Percentiles rank a stretch among this genome's conserved stretches.
Conservation (phyloP, 2,797 vertebrate species). For the Enteromius unitaeniatus region DNA sequence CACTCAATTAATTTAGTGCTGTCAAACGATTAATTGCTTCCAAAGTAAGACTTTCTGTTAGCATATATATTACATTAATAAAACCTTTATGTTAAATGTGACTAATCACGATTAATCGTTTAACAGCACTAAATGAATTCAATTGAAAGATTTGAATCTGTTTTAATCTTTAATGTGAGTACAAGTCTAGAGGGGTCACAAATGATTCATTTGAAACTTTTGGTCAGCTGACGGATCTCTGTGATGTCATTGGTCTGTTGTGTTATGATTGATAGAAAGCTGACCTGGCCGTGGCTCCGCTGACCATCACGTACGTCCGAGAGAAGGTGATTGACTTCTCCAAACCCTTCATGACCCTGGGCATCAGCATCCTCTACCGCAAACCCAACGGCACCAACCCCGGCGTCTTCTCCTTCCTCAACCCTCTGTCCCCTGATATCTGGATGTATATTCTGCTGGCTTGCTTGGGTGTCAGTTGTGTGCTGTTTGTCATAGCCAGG, state of each 20-base stretch:
- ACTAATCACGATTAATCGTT: too few species aligned
- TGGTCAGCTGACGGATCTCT: background rate
- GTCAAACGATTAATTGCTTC: too few species aligned
- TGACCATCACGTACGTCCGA: slow-evolving; percentile 88
- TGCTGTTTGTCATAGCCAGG: slow-evolving; percentile 91
- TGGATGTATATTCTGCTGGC: slow-evolving; percentile 99
- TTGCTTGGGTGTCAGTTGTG: slow-evolving; percentile 99
- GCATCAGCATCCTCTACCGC: slow-evolving; percentile 93
- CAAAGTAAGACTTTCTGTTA: too few species aligned
- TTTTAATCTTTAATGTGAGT: too few species aligned
- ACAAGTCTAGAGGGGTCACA: background rate
- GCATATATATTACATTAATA: too few species aligned
- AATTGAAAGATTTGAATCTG: too few species aligned
- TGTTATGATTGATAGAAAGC: slow-evolving; percentile 86
- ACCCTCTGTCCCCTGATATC: slow-evolving; percentile 96
- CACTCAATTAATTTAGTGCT: too few species aligned
- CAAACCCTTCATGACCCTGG: slow-evolving; percentile 92
- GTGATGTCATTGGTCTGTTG: slow-evolving; percentile 30
- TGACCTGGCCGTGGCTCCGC: slow-evolving; percentile 90
- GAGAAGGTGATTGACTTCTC: slow-evolving; percentile 93
- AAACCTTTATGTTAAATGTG: too few species aligned
- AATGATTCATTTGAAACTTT: background rate
- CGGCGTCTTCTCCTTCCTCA: slow-evolving; percentile 76
- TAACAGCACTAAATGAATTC: too few species aligned
- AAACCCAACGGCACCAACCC: slow-evolving; percentile 80